Evolutionary conservation across 2,113 vertebrate genomes (phyloP).

Genomic region (Oceanites oceanicus): DNA sequence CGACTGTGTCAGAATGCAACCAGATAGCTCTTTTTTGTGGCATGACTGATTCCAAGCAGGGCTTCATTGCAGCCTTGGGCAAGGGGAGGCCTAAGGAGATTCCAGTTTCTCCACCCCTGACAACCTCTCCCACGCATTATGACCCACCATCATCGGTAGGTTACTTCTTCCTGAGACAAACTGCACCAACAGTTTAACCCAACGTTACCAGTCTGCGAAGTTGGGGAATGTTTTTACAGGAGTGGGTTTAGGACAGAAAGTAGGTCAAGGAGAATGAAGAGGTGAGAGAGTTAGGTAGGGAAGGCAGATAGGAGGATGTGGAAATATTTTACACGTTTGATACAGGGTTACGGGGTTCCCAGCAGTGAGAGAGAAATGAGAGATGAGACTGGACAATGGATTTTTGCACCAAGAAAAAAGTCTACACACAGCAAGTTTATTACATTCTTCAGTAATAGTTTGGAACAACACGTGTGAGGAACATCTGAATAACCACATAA

Average conservation of each 20-base stretch:
- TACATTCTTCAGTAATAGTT: background rate
- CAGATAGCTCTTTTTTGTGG: background rate
- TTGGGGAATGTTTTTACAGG: background rate
- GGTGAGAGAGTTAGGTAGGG: background rate
- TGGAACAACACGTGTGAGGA: background rate
- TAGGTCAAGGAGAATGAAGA: background rate
- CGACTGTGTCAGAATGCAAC: background rate
- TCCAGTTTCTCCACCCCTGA: background rate
- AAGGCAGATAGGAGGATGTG: background rate
- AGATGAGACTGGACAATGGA: background rate
- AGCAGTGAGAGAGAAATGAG: background rate
- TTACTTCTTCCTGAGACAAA: background rate
- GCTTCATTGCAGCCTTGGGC: background rate
- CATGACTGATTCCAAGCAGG: background rate
- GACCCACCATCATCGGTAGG: background rate
- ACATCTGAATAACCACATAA: background rate
- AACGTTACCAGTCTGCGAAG: accelerated
- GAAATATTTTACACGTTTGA: background rate
- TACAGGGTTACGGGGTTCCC: background rate
- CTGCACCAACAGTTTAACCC: background rate
- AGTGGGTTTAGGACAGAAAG: background rate
- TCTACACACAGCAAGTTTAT: background rate
- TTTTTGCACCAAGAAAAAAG: background rate
- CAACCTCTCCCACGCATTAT: background rate
- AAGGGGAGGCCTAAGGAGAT: background rate